phyloP scores from a whole-genome alignment of 2,113 vertebrate genomes.

The Nerophis ophidion region DNA sequence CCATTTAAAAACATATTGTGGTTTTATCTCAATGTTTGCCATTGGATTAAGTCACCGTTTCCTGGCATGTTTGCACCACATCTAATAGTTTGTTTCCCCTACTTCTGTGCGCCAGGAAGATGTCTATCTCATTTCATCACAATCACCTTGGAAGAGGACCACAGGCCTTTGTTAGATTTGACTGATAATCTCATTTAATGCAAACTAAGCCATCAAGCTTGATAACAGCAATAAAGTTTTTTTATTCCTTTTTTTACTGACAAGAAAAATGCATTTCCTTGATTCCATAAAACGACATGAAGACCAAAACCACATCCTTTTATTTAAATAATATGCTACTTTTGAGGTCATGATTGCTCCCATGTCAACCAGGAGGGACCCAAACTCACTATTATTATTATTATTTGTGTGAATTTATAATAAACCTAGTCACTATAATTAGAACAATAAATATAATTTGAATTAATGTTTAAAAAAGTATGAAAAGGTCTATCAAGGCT shows the following conservation, averaged over 20 bases:
- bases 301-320: neutral
- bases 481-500: too few species aligned
- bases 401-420: neutral
- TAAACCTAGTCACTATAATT: neutral
- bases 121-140: too few species aligned
- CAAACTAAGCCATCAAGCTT: neutral
- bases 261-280: neutral
- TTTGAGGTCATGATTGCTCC: neutral
- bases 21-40: too few species aligned
- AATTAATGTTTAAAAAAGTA: too few species aligned
- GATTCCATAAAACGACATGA: neutral
- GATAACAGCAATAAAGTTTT: neutral
- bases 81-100: too few species aligned
- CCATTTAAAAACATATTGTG: too few species aligned
- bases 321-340: neutral
- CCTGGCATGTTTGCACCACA: too few species aligned
- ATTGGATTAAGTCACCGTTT: too few species aligned
- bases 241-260: neutral
- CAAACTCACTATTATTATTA: neutral
- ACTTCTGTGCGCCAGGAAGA: too few species aligned
- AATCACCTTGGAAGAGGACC: too few species aligned
- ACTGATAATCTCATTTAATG: neutral
- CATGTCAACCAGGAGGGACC: neutral
- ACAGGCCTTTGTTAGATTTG: neutral
- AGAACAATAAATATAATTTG: neutral